Percentiles rank a stretch among this genome's conserved stretches.
These are phyloP conservation scores for Scrobipalpa costella DNA, from an alignment of 2,888 invertebrate species.

Conservation along the genomic window DNA sequence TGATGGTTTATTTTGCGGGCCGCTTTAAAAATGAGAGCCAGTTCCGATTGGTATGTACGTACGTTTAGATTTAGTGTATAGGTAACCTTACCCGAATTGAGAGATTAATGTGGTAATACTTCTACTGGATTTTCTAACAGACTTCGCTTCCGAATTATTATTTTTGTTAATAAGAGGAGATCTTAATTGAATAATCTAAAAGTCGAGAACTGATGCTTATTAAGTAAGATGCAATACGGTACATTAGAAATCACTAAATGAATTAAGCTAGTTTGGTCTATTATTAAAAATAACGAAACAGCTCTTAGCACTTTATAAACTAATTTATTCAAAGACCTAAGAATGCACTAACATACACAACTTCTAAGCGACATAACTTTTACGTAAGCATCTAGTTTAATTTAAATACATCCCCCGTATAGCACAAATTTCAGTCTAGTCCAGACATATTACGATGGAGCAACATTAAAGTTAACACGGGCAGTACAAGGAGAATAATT, in stretches of 20 bases:
- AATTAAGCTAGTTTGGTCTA: no score
- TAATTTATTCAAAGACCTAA: neutral
- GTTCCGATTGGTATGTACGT: neutral
- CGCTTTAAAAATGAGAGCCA: constrained; percentile 16
- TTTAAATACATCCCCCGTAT: constrained; percentile 9
- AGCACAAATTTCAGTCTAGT: constrained; percentile 23
- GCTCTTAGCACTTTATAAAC: no score
- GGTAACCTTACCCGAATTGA: neutral
- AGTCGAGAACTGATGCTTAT: no score
- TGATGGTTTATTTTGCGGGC: constrained; percentile 65
- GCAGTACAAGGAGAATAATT: constrained; percentile 72
- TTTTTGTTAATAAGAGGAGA: no score
- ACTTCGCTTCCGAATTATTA: no score
- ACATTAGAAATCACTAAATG: no score
- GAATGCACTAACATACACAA: neutral
- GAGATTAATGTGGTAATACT: neutral
- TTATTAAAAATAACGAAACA: no score
- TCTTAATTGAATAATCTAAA: no score
- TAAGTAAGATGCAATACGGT: no score
- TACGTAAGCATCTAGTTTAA: constrained; percentile 14
- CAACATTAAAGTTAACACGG: constrained; percentile 70
- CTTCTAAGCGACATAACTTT: constrained; percentile 2
- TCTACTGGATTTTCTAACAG: no score
- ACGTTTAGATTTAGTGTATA: neutral
- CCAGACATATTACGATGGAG: constrained; percentile 40